These are phyloP conservation scores for Engraulis encrasicolus DNA, from an alignment of 2,113 vertebrate species.

Conservation along the genomic window DNA sequence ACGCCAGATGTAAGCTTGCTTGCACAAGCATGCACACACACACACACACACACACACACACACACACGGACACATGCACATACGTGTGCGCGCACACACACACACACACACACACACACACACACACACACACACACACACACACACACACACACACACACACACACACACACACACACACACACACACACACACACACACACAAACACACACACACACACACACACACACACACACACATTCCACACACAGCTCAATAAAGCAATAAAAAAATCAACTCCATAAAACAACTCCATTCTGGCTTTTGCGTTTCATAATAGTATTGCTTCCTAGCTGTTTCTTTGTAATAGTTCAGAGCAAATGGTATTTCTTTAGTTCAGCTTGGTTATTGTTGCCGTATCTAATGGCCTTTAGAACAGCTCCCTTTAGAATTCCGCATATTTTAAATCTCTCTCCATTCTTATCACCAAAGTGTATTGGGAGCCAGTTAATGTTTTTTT, in stretches of 20 bases:
- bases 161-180: no score
- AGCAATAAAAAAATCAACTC: no score
- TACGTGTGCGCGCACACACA: not conserved
- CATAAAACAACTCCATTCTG: no score
- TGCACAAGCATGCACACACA: no score
- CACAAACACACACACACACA: no score
- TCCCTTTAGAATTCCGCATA: not conserved
- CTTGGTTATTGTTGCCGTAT: not conserved
- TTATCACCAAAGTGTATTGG: not conserved
- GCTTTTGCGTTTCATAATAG: not conserved
- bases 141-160: not conserved
- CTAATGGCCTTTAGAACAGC: no score
- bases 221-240: no score
- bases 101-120: not conserved
- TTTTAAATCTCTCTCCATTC: not conserved
- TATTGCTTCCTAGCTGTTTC: not conserved
- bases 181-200: no score
- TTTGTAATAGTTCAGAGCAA: not conserved
- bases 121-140: not conserved
- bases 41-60: not conserved
- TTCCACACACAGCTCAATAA: no score
- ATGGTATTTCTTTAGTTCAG: not conserved
- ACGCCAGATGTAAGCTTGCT: no score
- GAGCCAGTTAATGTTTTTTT: not conserved
- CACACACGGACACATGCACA: not conserved